Percentiles rank a stretch among this genome's conserved stretches.
These are phyloP conservation scores for Amia ocellicauda DNA, from an alignment of 2,113 vertebrate genomes.

Conservation along the genomic window DNA sequence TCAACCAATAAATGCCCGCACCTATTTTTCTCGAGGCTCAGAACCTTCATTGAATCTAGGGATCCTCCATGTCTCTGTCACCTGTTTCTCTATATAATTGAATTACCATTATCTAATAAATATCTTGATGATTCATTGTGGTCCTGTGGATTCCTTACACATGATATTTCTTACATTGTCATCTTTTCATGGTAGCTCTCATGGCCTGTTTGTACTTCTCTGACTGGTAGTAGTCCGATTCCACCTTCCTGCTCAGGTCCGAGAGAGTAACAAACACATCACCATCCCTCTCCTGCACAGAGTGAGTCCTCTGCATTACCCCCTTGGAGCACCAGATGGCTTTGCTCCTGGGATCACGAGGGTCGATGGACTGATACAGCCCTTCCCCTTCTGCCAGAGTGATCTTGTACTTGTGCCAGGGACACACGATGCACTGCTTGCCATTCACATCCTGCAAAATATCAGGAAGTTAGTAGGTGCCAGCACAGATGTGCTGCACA, in stretches of 20 bases:
- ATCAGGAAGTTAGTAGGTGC: no score
- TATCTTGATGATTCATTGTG: no score
- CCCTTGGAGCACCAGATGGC: conserved; percentile 82
- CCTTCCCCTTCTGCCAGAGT: conserved; percentile 80
- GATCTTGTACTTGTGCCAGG: conserved; percentile 91
- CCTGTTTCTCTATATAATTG: no score
- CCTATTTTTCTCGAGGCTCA: no score
- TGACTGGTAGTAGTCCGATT: conserved; percentile 86
- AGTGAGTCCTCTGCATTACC: conserved; percentile 82
- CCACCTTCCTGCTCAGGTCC: conserved; percentile 48
- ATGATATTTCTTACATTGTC: no score
- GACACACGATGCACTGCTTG: conserved; percentile 84
- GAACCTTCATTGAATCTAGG: no score
- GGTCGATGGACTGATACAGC: conserved; percentile 72
- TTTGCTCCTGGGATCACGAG: conserved; percentile 52
- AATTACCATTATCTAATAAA: no score
- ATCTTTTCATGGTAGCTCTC: conserved; percentile 19
- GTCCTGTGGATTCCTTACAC: no score
- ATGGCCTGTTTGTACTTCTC: conserved; percentile 68
- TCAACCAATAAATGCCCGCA: no score
- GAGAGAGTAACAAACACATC: conserved; percentile 79
- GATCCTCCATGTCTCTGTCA: no score
- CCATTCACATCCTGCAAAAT: conserved; percentile 73
- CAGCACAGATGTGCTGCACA: conserved; percentile 50
- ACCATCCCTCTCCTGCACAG: conserved; percentile 66